Base-by-base conservation (phyloP, 2,113 vertebrate genomes). In the Phrynosoma platyrhinos region DNA sequence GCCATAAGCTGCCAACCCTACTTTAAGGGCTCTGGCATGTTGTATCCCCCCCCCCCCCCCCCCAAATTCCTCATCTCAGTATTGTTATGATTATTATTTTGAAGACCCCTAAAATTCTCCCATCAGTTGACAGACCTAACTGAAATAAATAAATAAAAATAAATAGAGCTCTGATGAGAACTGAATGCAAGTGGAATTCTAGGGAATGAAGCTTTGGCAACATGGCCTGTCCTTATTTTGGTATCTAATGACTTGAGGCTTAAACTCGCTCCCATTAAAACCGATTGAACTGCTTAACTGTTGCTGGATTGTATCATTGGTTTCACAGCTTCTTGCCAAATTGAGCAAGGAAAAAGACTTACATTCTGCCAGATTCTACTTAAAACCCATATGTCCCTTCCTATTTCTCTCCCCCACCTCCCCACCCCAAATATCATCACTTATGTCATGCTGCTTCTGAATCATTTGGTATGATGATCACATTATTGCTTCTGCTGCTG, bases 351-450 rank as follows among this genome's bases (percentile, higher is more conserved):
- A 47, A 88, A 90, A 66, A 77, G 75, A 25, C 91, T 36, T 85
- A 62, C 75, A 85, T 30, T 62, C 81, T 93, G 85, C 91, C 92
- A 95, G 93, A 76, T 52, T 91, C 79, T 92, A 94, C 84, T 94
- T 95, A 95, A 93, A 96, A 94, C 92, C 92, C 91, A 77, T 94
- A 93, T 94, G 90, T 93, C 95, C 88, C 84, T 74, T 52, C 87
- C 32, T 66, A 8, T 69, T 32, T 42, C 23, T 92, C 94, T 81
- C 55, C 52, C n/a, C 68, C 42, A 47, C 55, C 53, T 58, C 68
- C 64, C 32, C 53, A 16, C 47, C 74, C 85, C 86, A 95, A 94
- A 95, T 92, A 62, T 47, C 84, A 86, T 93, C 88, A 62, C 55
- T 93, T 94, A 83, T 90, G 90, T 95, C 76, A 82, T 42, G 40